Evolutionary conservation across 2,797 vertebrate genomes (phyloP).

Genomic region (Melanotaenia trifasciata): DNA sequence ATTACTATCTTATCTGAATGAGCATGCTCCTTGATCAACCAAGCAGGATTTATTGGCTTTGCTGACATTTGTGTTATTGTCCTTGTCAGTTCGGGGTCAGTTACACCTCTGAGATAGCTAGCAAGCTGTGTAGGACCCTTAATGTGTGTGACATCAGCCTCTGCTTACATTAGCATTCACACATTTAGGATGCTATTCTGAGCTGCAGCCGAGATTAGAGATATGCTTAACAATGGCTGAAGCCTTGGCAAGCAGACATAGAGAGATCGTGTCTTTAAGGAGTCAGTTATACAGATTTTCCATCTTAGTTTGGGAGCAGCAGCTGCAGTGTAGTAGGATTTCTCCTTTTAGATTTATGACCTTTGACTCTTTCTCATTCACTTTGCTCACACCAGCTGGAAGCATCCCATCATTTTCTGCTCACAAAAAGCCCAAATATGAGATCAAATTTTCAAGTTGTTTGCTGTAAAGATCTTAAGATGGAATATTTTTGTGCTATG

Average conservation of each 20-base stretch:
- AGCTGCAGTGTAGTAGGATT: slow-evolving; percentile 15
- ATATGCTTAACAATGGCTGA: not conserved
- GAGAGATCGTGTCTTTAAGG: slow-evolving; percentile 1
- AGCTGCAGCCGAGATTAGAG: slow-evolving; percentile 14
- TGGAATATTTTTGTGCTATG: not conserved
- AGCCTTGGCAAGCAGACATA: not conserved
- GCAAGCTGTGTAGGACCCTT: slow-evolving; percentile 19
- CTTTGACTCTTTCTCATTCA: slow-evolving; percentile 35
- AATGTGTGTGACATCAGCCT: slow-evolving; percentile 29
- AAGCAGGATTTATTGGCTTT: slow-evolving; percentile 49
- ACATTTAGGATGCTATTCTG: slow-evolving; percentile 56
- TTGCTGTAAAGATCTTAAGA: not conserved
- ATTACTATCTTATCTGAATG: slow-evolving; percentile 36
- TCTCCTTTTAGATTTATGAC: slow-evolving; percentile 16
- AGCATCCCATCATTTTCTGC: not conserved
- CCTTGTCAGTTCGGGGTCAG: slow-evolving; percentile 38
- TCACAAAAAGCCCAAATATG: not conserved
- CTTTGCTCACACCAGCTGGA: slow-evolving; percentile 37
- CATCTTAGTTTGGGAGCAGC: slow-evolving; percentile 20
- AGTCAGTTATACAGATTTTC: slow-evolving; percentile 13
- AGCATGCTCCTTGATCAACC: slow-evolving; percentile 41
- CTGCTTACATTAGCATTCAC: slow-evolving; percentile 42
- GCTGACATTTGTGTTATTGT: slow-evolving; percentile 33
- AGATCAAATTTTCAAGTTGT: not conserved
- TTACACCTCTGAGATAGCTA: slow-evolving; percentile 31